A percentile compares a stretch with the other conserved stretches of the same genome.
Conservation (phyloP, 1,140 invertebrate genomes). For the Liolophura sinensis region DNA sequence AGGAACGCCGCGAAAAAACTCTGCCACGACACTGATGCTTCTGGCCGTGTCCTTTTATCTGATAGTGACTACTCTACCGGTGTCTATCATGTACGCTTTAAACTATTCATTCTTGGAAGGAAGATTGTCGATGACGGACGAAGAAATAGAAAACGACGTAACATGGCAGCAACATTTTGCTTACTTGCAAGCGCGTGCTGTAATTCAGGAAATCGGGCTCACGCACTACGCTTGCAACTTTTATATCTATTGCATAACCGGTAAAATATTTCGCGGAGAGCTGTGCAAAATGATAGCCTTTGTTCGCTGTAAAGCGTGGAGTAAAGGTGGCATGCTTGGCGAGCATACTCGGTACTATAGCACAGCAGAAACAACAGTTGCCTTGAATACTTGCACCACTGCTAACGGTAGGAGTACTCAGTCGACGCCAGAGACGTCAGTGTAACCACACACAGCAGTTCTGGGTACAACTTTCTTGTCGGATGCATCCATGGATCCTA, state of each 20-base stretch:
- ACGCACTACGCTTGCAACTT: conserved; percentile 48
- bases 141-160: conserved; percentile 17
- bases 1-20: conserved; percentile 11
- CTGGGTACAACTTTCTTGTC: too few relatives aligned
- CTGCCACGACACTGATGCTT: conserved; percentile 42
- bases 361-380: too few relatives aligned
- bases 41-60: conserved; percentile 49
- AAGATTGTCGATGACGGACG: conserved; percentile 13
- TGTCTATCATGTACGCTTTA: conserved; percentile 39
- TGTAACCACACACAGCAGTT: too few relatives aligned
- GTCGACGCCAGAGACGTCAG: too few relatives aligned
- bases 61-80: conserved; percentile 47
- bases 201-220: conserved; percentile 43
- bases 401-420: too few relatives aligned
- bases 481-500: too few relatives aligned
- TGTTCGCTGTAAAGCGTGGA: too few relatives aligned
- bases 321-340: too few relatives aligned
- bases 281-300: neutral
- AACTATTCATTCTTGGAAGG: conserved; percentile 12
- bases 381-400: too few relatives aligned
- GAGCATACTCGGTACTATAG: too few relatives aligned
- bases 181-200: conserved; percentile 25
- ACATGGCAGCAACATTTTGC: conserved; percentile 24
- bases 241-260: conserved; percentile 41
- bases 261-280: conserved; percentile 31